Base-by-base conservation (phyloP, 2,888 invertebrate genomes). In the Odontomyia ornata region DNA sequence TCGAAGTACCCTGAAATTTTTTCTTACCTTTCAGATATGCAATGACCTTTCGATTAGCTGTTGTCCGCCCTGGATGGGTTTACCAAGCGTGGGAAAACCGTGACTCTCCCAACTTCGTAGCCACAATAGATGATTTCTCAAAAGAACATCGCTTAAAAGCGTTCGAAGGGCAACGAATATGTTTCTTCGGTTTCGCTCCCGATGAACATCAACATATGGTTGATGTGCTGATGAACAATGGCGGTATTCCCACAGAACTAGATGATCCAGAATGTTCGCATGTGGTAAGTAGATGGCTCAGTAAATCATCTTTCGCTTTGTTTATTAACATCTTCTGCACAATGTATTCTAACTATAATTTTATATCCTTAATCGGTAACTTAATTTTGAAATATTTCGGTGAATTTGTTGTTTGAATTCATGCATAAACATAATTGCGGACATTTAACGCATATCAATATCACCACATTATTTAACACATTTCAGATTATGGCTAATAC, bases 161-260 rank as follows among this genome's bases (percentile, higher is more conserved):
- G 77, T 97, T 98, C 85, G 93, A 93, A 85, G 95, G 95, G 30
- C 93, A 95, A 77, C 91, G 91, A 82, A 92, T 98, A 67, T 94
- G 94, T 86, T 97, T 98, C 86, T 90, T 93, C 83, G 97, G 97
- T 5, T 98, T 98, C 88, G 91, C 94, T 1, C 92, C 92, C 78
- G 96, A 96, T 82, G 98, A 98, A 86, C 92, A 93, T 84, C 91
- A 91, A 83, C 96, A 97, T 85, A 97, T 98, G 97, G 92, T 93
- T 79, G 96, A 97, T 84, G 92, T 97, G 81, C 90, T 97, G 78
- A 89, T 92, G 82, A 91, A 92, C 84, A 97, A 97, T 88, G 95
- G 95, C 83, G 96, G 96, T 77, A 92, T 92, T 79, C 90, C 92
- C 79, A 91, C 93, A 79, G 91, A 91, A 60, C 88, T 92, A 80